These are phyloP conservation scores for Calliphora vomitoria DNA, from an alignment of 2,888 invertebrate species.

Conservation along the genomic window DNA sequence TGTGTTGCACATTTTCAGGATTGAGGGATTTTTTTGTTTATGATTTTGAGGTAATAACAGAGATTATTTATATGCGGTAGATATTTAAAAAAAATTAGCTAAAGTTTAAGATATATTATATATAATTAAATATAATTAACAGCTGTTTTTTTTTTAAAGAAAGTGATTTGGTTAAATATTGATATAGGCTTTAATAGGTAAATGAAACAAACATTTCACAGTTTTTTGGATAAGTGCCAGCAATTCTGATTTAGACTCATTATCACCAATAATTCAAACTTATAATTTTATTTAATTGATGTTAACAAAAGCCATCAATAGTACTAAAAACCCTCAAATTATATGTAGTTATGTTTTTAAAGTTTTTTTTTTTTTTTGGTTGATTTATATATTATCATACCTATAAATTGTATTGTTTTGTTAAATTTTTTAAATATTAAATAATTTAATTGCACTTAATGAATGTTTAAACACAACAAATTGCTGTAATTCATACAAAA, in stretches of 20 bases:
- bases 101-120: conserved; percentile 7
- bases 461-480: conserved; percentile 55
- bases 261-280: no score
- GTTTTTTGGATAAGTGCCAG: neutral
- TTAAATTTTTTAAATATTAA: conserved; percentile 44
- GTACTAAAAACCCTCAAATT: conserved; percentile 3
- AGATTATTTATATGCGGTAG: neutral
- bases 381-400: neutral
- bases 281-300: conserved; percentile 12
- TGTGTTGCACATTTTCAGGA: conserved; percentile 39
- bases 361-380: neutral
- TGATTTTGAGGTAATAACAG: neutral
- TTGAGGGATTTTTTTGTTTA: conserved; percentile 23
- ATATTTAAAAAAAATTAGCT: conserved; percentile 8
- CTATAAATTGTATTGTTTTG: conserved; percentile 3
- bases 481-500: conserved; percentile 43
- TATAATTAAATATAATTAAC: conserved; percentile 35
- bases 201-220: neutral
- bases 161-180: neutral
- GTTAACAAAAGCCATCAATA: neutral
- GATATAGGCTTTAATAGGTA: no score
- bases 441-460: conserved; percentile 70
- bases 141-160: conserved; percentile 7
- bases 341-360: conserved; percentile 8
- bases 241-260: no score